Base-by-base conservation (phyloP, 2,113 vertebrate species). In the Brachypodius melanocephalos region DNA sequence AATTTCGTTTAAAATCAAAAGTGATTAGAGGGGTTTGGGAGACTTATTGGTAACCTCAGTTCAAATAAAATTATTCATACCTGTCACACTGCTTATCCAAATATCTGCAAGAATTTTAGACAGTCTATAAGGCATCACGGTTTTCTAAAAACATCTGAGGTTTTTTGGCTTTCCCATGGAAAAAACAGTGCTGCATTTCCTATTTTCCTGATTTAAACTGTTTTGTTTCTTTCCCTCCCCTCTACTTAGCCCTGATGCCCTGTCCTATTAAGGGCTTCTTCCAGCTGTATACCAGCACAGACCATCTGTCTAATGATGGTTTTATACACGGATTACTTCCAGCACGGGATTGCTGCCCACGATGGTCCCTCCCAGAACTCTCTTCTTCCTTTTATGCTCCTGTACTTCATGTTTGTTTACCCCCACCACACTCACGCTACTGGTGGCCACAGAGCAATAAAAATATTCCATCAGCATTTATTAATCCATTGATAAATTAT, bases 401-500 rank as follows among this genome's bases (percentile, higher is more conserved):
- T 46, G 24, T n/a, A 34, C 16, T 85, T 76, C 48, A 43, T 21
- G 8, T 40, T 62, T 65, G 10, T 42, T 83, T 68, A 80, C 22
- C 28, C 1, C 62, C 54, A 66, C 34, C n/a, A 31, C 26, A 34
- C 8, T 66, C 62, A 45, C 59, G 54, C 8, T 67, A 26, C 2
- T 34, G 20, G 42, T 63, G 52, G 40, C 36, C 65, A 52, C 43
- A 72, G 67, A 86, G 32, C 48, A 54, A 71, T 71, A 91, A 79
- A 92, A 55, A 21, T 3, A 17, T 74, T 52, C 42, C 42, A 69
- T 25, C 26, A 57, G 8, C 31, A n/a, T 54, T 77, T 91, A 86
- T 94, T 94, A 94, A 81, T 79, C 72, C 67, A 43, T 51, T 72
- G 80, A 72, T 45, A 62, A 78, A 78, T 38, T 19, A 48, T 61